Percentiles rank a stretch among this genome's conserved stretches.
Evolutionary conservation across 23 tunicate species (phyloP).

Genomic region (Styela plicata): DNA sequence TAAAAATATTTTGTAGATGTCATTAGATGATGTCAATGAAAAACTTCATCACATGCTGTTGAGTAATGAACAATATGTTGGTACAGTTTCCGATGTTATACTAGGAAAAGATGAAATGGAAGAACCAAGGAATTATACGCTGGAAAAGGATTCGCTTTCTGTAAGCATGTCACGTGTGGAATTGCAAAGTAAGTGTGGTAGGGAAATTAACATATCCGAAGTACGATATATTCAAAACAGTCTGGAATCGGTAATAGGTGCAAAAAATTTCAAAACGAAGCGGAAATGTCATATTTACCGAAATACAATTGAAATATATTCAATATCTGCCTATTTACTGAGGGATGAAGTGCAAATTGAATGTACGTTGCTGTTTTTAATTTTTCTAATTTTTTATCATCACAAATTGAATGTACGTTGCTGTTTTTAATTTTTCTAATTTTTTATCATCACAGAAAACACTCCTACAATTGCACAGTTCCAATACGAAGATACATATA

Average conservation of each 20-base stretch:
- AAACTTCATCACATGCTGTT: conserved; percentile 38
- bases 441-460: not conserved
- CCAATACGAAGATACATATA: not conserved
- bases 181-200: not conserved
- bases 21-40: conserved; percentile 4
- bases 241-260: too few species aligned
- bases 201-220: too few species aligned
- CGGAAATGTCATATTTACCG: too few species aligned
- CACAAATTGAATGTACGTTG: not conserved
- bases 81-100: conserved; percentile 37
- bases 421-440: not conserved
- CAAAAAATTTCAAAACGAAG: too few species aligned
- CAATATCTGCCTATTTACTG: too few species aligned
- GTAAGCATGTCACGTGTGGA: conserved; percentile 7
- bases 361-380: not conserved
- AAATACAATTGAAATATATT: too few species aligned
- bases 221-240: too few species aligned
- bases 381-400: not conserved
- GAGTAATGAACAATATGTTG: conserved; percentile 60
- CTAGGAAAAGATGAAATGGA: not conserved
- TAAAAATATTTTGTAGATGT: conserved; percentile 28
- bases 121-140: not conserved
- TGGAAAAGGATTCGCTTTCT: conserved; percentile 17
- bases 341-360: too few species aligned
- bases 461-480: conserved; percentile 6